These are phyloP conservation scores for Pelobates fuscus DNA, from an alignment of 2,113 vertebrate genomes.

Conservation along the genomic window DNA sequence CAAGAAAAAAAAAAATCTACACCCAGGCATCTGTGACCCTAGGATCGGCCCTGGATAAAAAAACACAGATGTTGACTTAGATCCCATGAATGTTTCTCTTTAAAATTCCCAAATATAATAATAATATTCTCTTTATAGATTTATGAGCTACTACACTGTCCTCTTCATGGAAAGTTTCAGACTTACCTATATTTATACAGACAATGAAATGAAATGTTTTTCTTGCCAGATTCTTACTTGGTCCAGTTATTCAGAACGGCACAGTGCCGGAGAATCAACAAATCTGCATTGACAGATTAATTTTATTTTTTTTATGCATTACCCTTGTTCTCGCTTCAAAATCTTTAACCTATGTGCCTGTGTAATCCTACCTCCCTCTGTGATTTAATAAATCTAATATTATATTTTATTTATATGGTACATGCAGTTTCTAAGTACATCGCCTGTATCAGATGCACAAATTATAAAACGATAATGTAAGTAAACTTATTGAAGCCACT, in stretches of 20 bases:
- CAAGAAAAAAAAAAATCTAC: no score
- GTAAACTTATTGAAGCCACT: no score
- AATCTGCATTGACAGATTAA: constrained; percentile 19
- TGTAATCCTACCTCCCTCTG: constrained; percentile 22
- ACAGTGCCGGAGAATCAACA: constrained; percentile 1
- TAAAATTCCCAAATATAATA: neutral
- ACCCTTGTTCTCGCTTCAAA: constrained; percentile 25
- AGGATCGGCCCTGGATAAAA: no score
- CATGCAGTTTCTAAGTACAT: constrained; percentile 26
- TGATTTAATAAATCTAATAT: constrained; percentile 37
- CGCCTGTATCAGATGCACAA: neutral
- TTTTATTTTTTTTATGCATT: constrained; percentile 20
- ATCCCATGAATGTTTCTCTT: constrained; percentile 8
- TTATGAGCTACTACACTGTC: neutral
- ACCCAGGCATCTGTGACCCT: no score
- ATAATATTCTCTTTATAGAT: constrained; percentile 15
- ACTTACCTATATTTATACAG: neutral
- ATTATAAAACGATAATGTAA: no score
- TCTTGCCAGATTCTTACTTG: neutral
- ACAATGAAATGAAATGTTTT: neutral
- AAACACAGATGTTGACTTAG: neutral
- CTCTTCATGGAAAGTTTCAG: neutral
- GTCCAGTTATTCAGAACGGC: constrained; percentile 23
- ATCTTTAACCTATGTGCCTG: constrained; percentile 18
- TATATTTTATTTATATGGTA: constrained; percentile 31